Percentiles rank a stretch among this genome's conserved stretches.
phyloP scores from a whole-genome alignment of 2,113 vertebrate species.

The Solea senegalensis region DNA sequence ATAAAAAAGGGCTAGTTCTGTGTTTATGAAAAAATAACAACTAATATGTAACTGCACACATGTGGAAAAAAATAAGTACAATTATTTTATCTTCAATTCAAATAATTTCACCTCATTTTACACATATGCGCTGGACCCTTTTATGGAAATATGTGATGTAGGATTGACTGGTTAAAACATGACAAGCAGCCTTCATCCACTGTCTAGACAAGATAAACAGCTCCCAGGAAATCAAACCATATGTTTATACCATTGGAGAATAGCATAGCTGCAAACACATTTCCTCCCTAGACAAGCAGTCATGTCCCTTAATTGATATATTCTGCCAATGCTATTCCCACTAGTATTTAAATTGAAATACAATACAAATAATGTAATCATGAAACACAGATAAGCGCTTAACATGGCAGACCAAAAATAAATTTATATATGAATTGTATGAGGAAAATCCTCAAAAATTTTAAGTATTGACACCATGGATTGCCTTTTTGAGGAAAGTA shows the following conservation, averaged over 20 bases:
- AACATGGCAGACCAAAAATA: not conserved
- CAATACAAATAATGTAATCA: slow-evolving; percentile 4
- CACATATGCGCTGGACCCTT: too few relatives aligned
- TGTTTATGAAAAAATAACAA: too few relatives aligned
- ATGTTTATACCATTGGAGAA: slow-evolving; percentile 11
- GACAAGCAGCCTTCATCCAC: not conserved
- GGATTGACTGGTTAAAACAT: slow-evolving; percentile 5
- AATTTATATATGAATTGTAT: not conserved
- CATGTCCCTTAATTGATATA: not conserved
- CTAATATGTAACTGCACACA: too few relatives aligned
- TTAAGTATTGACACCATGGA: not conserved
- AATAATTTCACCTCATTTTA: not conserved
- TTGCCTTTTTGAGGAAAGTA: not conserved
- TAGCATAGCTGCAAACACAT: slow-evolving; percentile 2
- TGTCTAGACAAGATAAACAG: not conserved
- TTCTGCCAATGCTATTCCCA: slow-evolving; percentile 13
- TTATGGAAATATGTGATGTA: not conserved
- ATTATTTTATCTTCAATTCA: too few relatives aligned
- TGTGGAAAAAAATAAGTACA: too few relatives aligned
- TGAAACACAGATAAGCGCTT: not conserved
- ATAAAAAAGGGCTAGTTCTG: too few relatives aligned
- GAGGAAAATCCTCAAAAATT: not conserved
- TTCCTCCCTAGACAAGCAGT: not conserved
- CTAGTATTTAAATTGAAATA: slow-evolving; percentile 1
- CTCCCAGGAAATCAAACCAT: slow-evolving; percentile 24